Percentiles rank a stretch among this genome's conserved stretches.
Evolutionary conservation across 2,888 invertebrate genomes (phyloP).

Genomic region (Pasiphila rectangulata): DNA sequence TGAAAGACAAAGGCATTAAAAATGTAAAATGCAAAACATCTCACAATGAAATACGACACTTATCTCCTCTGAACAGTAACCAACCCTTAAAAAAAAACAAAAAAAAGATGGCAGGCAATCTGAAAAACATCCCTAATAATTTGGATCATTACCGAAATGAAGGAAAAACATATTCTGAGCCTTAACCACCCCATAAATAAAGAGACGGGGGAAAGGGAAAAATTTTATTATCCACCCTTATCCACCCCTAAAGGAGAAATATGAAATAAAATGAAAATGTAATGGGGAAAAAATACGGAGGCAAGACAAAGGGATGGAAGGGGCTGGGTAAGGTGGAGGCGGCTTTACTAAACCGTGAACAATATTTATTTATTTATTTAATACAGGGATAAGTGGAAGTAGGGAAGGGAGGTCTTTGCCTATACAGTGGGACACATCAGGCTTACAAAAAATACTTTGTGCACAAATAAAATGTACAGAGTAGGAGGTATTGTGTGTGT

Average conservation of each 20-base stretch:
- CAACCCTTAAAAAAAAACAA: slow-evolving; percentile 35
- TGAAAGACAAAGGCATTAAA: slow-evolving; percentile 32
- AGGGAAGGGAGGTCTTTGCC: not conserved
- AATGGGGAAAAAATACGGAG: slow-evolving; percentile 79
- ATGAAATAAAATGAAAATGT: slow-evolving; percentile 81
- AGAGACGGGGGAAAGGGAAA: slow-evolving; percentile 71
- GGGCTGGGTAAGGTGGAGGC: slow-evolving; percentile 41
- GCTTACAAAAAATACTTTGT: too few species aligned
- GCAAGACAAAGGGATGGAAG: slow-evolving; percentile 76
- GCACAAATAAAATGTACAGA: too few species aligned
- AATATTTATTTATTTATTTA: not conserved
- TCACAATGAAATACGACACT: slow-evolving; percentile 47
- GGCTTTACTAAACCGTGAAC: too few species aligned
- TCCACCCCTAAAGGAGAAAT: slow-evolving; percentile 70
- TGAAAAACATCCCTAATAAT: slow-evolving; percentile 75
- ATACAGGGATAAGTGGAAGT: not conserved
- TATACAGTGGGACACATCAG: too few species aligned
- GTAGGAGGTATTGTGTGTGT: too few species aligned
- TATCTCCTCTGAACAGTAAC: slow-evolving; percentile 57
- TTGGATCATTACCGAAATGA: slow-evolving; percentile 75
- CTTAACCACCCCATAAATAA: slow-evolving; percentile 76
- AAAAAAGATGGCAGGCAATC: slow-evolving; percentile 55
- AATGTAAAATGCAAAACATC: slow-evolving; percentile 33
- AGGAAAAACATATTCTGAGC: slow-evolving; percentile 76
- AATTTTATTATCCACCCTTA: slow-evolving; percentile 73